A percentile compares a stretch with the other conserved stretches of the same genome.
Conservation (phyloP, 2,113 vertebrate species). For the Suncus etruscus region DNA sequence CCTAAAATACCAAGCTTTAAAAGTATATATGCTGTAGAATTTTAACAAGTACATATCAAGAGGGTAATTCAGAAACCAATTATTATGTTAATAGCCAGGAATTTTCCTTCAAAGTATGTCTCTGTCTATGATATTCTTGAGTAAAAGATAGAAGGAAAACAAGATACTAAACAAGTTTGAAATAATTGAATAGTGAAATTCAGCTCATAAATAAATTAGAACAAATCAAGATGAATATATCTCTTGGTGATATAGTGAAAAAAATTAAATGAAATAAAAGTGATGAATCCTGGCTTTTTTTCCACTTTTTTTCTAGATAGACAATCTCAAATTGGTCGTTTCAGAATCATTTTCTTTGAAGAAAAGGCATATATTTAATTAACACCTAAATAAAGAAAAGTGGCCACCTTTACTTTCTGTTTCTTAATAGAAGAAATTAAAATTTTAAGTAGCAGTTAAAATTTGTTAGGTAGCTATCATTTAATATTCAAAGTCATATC, state of each 20-base stretch:
- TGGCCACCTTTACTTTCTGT: not conserved
- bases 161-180: not conserved
- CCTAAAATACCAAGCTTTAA: not conserved
- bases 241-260: not conserved
- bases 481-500: slow-evolving; percentile 3
- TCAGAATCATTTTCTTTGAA: not conserved
- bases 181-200: not conserved
- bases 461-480: not conserved
- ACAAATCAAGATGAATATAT: not conserved
- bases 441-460: not conserved
- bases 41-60: not conserved
- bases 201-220: not conserved
- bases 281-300: not conserved
- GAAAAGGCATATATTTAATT: not conserved
- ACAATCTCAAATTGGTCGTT: not conserved
- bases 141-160: not conserved
- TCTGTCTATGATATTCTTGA: not conserved
- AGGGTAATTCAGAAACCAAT: not conserved
- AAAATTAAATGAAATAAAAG: not conserved
- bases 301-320: not conserved
- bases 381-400: not conserved
- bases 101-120: not conserved
- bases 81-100: not conserved
- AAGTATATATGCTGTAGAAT: not conserved
- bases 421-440: not conserved